A percentile compares a stretch with the other conserved stretches of the same genome.
Conservation (phyloP, 2,888 invertebrate genomes). For the Limnephilus rhombicus region DNA sequence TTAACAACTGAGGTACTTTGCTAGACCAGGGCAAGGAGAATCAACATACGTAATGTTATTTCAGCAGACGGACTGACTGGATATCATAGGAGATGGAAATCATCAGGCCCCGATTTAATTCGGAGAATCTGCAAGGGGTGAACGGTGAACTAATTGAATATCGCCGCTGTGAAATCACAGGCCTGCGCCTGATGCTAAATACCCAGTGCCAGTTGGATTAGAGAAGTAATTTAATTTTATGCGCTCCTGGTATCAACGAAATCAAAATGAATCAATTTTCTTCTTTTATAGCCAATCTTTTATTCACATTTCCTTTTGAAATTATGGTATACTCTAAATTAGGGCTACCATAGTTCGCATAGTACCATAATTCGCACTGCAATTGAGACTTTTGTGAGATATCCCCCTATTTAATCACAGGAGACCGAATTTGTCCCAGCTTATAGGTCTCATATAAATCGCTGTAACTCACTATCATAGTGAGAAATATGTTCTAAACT, state of each 20-base stretch:
- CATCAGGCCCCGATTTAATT: neutral
- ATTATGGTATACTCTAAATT: neutral
- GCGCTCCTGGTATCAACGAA: neutral
- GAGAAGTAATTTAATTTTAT: neutral
- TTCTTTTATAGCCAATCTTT: neutral
- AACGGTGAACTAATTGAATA: neutral
- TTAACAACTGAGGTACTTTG: neutral
- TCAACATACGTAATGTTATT: neutral
- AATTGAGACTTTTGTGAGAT: neutral
- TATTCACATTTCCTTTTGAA: neutral
- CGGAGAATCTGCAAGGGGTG: neutral
- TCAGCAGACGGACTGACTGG: neutral
- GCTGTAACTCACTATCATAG: no score
- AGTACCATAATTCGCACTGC: neutral
- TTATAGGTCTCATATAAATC: no score
- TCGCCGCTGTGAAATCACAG: neutral
- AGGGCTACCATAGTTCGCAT: neutral
- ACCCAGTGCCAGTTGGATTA: neutral
- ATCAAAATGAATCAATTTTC: neutral
- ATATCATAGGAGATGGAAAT: neutral
- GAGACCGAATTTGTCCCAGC: no score
- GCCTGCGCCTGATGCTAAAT: neutral
- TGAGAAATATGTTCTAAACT: no score
- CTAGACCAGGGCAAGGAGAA: neutral
- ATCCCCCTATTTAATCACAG: no score